A percentile compares a stretch with the other conserved stretches of the same genome.
These are phyloP conservation scores for Cerceris ruficornis DNA, from an alignment of 2,888 invertebrate species.

Conservation along the genomic window DNA sequence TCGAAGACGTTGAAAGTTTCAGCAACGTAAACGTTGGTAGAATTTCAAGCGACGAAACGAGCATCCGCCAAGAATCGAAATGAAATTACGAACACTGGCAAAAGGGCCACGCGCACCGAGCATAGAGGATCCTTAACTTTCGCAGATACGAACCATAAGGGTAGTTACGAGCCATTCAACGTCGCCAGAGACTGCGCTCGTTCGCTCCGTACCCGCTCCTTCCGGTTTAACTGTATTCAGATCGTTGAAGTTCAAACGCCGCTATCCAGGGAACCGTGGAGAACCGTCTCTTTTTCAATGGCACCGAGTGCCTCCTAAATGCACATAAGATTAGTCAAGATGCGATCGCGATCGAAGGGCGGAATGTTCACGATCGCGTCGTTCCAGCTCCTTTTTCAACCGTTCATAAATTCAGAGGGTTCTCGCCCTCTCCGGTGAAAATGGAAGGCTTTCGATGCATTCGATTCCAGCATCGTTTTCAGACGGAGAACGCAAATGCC, in stretches of 20 bases:
- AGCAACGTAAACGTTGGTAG: too few relatives aligned
- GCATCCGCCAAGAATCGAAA: not conserved
- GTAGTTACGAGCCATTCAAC: conserved; percentile 27
- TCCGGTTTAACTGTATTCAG: conserved; percentile 1
- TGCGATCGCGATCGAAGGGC: not conserved
- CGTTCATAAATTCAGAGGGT: not conserved
- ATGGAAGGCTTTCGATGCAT: conserved; percentile 5
- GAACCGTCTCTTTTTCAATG: conserved; percentile 6
- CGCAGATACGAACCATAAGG: conserved; percentile 1
- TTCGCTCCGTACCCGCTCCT: not conserved
- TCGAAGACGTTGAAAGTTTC: too few relatives aligned
- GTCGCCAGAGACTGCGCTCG: conserved; percentile 2
- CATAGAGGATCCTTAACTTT: conserved; percentile 1
- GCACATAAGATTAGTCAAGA: conserved; percentile 2
- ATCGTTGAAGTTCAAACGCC: conserved; percentile 14
- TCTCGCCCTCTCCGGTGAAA: not conserved
- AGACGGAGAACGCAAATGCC: not conserved
- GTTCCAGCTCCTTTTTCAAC: not conserved
- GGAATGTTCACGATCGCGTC: not conserved
- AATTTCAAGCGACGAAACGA: too few relatives aligned
- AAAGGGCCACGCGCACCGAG: not conserved
- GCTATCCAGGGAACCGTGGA: not conserved
- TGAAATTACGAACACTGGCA: not conserved
- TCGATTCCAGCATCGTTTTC: not conserved
- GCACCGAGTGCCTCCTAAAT: not conserved